phyloP scores from a whole-genome alignment of 2,888 invertebrate species.

The Subacronicta megacephala region DNA sequence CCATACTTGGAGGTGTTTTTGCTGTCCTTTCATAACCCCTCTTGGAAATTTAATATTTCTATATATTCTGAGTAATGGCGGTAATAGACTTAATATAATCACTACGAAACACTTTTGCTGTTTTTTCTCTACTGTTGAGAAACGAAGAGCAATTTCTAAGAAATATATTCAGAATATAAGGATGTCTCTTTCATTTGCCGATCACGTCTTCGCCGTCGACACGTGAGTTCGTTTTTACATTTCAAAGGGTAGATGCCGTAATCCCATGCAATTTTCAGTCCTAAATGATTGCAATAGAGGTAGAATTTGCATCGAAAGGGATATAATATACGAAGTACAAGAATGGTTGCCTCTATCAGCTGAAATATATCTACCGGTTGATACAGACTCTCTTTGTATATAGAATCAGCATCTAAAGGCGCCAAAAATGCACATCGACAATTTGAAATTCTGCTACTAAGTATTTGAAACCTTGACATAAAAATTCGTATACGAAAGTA shows the following conservation, averaged over 20 bases:
- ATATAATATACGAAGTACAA: constrained; percentile 20
- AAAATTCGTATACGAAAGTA: too few species aligned
- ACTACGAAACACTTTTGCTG: constrained; percentile 65
- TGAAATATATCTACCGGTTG: constrained; percentile 51
- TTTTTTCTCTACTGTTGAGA: constrained; percentile 53
- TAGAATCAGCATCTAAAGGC: constrained; percentile 33
- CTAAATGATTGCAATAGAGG: constrained; percentile 25
- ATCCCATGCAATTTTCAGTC: constrained; percentile 32
- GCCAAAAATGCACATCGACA: not conserved
- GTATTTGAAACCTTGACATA: not conserved
- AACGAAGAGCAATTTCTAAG: constrained; percentile 52
- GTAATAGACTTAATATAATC: constrained; percentile 58
- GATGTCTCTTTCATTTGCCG: constrained; percentile 65
- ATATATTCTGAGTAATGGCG: constrained; percentile 46
- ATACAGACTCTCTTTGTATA: constrained; percentile 54
- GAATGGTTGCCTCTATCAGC: constrained; percentile 48
- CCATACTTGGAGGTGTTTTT: constrained; percentile 40
- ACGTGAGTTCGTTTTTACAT: constrained; percentile 60
- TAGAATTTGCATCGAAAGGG: constrained; percentile 23
- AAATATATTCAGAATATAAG: constrained; percentile 60
- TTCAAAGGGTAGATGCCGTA: constrained; percentile 39
- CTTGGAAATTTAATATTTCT: constrained; percentile 52
- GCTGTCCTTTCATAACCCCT: constrained; percentile 32
- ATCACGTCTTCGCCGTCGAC: constrained; percentile 62
- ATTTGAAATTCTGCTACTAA: too few species aligned